phyloP scores from a whole-genome alignment of 2,797 vertebrate genomes.

The Holocentrus rufus region DNA sequence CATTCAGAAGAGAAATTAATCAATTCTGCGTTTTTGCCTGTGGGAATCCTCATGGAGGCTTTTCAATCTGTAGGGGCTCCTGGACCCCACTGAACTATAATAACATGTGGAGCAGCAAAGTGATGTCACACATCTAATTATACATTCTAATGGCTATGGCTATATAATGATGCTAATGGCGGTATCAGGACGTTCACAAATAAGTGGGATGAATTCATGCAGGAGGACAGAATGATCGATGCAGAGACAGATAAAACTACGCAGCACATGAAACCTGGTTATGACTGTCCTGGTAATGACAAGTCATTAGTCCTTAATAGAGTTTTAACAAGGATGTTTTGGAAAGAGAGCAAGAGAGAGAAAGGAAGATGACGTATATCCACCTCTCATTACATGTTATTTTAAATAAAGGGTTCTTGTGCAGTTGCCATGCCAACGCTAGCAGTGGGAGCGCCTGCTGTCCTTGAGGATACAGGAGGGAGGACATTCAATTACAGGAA shows the following conservation, averaged over 20 bases:
- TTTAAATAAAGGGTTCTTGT: background rate
- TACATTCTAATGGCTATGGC: background rate
- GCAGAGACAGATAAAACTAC: conserved; percentile 15
- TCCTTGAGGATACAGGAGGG: conserved; percentile 36
- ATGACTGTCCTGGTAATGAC: conserved; percentile 28
- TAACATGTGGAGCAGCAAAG: background rate
- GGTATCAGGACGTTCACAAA: conserved; percentile 33
- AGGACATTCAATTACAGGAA: conserved; percentile 44
- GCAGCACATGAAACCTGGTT: conserved; percentile 13
- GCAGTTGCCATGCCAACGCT: conserved; percentile 75
- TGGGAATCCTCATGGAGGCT: too few relatives aligned
- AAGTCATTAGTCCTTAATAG: conserved; percentile 59
- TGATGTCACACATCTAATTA: background rate
- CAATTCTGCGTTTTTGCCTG: too few relatives aligned
- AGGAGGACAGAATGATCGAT: conserved; percentile 17
- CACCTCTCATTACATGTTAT: conserved; percentile 40
- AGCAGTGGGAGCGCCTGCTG: conserved; percentile 9
- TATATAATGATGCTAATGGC: conserved; percentile 4
- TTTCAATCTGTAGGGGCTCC: too few relatives aligned
- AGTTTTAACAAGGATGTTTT: conserved; percentile 51
- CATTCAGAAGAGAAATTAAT: too few relatives aligned
- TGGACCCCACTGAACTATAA: too few relatives aligned
- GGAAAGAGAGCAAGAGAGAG: conserved; percentile 5
- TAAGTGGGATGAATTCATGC: conserved; percentile 38
- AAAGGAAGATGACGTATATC: conserved; percentile 16